Evolutionary conservation across 2,888 invertebrate genomes (phyloP).

Genomic region (Steinernema hermaphroditum): DNA sequence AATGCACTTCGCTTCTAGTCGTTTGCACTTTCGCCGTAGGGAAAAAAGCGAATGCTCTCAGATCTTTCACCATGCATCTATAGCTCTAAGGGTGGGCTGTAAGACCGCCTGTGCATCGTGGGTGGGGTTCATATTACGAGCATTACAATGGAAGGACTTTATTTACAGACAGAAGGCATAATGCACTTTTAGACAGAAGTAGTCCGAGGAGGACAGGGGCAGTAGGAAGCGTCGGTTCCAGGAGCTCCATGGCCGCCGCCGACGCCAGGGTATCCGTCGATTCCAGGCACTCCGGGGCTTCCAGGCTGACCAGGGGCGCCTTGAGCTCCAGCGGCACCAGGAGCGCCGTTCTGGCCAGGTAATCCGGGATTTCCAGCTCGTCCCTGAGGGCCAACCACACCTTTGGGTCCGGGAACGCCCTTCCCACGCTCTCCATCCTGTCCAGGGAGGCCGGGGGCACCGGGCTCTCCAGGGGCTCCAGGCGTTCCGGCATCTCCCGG

Average conservation of each 20-base stretch:
- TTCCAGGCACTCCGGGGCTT: constrained; percentile 48
- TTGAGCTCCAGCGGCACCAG: constrained; percentile 46
- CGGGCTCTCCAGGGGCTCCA: constrained; percentile 45
- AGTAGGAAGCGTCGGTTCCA: constrained; percentile 20
- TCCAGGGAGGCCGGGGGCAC: constrained; percentile 48
- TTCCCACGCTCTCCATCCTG: constrained; percentile 50
- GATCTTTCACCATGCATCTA: no score
- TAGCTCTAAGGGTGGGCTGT: no score
- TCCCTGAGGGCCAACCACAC: constrained; percentile 47
- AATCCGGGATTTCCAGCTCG: constrained; percentile 44
- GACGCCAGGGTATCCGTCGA: constrained; percentile 42
- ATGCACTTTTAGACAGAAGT: background rate
- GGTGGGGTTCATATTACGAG: no score
- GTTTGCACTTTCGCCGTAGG: no score
- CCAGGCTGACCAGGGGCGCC: constrained; percentile 53
- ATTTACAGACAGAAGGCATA: no score
- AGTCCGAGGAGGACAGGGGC: constrained; percentile 18
- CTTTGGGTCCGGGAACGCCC: constrained; percentile 49
- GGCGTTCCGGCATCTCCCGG: constrained; percentile 48
- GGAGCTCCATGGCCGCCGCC: constrained; percentile 1
- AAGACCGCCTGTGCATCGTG: no score
- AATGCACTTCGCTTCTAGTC: no score
- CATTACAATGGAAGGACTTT: no score
- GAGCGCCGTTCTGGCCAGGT: constrained; percentile 48
- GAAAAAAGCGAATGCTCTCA: no score